Evolutionary conservation across 2,113 vertebrate species (phyloP).

Genomic region (Bos indicus): DNA sequence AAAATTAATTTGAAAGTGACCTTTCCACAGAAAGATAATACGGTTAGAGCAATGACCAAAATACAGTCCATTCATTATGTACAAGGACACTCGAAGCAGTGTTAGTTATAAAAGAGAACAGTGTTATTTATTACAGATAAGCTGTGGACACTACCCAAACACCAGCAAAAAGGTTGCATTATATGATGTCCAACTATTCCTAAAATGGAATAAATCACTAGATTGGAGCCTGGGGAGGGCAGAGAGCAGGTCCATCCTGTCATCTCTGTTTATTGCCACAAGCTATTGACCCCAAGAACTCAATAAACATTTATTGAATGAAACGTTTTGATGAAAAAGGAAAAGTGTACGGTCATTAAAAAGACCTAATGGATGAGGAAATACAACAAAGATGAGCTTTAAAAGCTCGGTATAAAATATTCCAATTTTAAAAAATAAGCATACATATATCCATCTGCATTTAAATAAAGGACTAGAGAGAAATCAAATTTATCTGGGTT

Average conservation of each 20-base stretch:
- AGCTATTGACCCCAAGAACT: background rate
- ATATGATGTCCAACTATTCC: background rate
- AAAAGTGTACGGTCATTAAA: background rate
- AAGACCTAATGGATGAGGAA: background rate
- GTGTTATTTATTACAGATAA: background rate
- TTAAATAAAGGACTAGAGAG: background rate
- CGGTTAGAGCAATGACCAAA: background rate
- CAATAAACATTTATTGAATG: background rate
- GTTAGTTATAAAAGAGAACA: background rate
- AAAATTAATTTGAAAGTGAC: slow-evolving; percentile 50
- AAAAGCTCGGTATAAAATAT: background rate
- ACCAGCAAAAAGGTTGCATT: background rate
- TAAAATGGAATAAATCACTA: background rate
- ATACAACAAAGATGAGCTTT: background rate
- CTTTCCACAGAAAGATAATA: slow-evolving; percentile 28
- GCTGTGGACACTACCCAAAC: background rate
- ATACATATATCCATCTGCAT: background rate
- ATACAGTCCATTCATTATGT: background rate
- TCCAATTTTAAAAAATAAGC: background rate
- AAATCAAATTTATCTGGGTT: background rate
- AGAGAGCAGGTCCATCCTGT: background rate
- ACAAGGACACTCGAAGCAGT: background rate
- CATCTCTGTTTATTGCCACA: background rate
- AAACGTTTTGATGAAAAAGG: background rate
- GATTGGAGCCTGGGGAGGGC: background rate